Percentiles rank a stretch among this genome's conserved stretches.
phyloP scores from a whole-genome alignment of 2,797 vertebrate species.

The Schizothorax lantsangensis region DNA sequence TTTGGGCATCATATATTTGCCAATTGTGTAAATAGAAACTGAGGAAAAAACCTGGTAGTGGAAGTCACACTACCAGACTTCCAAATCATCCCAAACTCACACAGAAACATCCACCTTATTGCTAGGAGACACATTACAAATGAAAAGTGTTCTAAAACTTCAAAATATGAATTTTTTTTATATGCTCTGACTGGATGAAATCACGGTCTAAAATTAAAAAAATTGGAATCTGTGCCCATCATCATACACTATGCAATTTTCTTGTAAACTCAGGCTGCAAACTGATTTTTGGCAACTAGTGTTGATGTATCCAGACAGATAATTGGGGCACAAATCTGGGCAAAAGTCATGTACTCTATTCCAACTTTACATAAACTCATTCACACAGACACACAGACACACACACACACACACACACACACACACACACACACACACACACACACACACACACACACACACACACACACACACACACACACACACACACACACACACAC shows the following conservation, averaged over 20 bases:
- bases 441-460: conserved; percentile 8
- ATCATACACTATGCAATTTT: not conserved
- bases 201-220: not conserved
- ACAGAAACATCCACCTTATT: not conserved
- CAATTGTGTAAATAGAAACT: too few species aligned
- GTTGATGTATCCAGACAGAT: not conserved
- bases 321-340: not conserved
- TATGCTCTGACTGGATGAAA: not conserved
- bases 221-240: not conserved
- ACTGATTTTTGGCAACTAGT: not conserved
- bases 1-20: too few species aligned
- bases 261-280: not conserved
- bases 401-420: conserved; percentile 1
- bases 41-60: too few species aligned
- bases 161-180: not conserved
- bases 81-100: not conserved
- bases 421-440: conserved; percentile 8
- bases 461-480: conserved; percentile 21
- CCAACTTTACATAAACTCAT: not conserved
- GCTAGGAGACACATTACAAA: not conserved
- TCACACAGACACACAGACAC: not conserved
- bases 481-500: conserved; percentile 1
- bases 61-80: not conserved
- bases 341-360: not conserved
- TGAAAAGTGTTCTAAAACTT: not conserved